These are phyloP conservation scores for Corythornis cristatus DNA, from an alignment of 2,113 vertebrate species.

Conservation along the genomic window DNA sequence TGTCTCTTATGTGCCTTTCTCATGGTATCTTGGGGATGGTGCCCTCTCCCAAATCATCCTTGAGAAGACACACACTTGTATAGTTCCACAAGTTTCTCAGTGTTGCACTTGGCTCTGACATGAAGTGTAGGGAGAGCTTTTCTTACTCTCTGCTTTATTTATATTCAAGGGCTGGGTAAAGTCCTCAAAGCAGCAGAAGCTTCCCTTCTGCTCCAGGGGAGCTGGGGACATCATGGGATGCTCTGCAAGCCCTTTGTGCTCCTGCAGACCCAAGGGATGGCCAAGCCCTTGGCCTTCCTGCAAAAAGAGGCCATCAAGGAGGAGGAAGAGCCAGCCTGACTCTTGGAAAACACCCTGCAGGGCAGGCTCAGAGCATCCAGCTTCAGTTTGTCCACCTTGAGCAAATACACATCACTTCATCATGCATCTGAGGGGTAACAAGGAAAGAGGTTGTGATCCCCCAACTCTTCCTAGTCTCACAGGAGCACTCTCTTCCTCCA, in stretches of 20 bases:
- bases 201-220: background rate
- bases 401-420: background rate
- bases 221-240: background rate
- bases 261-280: background rate
- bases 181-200: background rate
- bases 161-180: background rate
- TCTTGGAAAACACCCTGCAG: background rate
- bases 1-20: background rate
- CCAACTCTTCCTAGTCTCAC: background rate
- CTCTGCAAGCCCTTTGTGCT: background rate
- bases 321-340: background rate
- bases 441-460: background rate
- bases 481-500: background rate
- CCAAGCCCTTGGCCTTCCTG: background rate
- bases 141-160: background rate
- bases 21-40: rapidly evolving
- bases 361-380: background rate
- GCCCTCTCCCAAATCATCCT: background rate
- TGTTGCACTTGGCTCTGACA: background rate
- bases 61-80: background rate
- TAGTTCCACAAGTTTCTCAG: background rate
- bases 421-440: background rate
- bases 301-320: background rate
- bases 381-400: background rate
- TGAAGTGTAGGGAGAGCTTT: background rate